A percentile compares a stretch with the other conserved stretches of the same genome.
These are phyloP conservation scores for Nicator chloris DNA, from an alignment of 2,113 vertebrate species.

Conservation along the genomic window DNA sequence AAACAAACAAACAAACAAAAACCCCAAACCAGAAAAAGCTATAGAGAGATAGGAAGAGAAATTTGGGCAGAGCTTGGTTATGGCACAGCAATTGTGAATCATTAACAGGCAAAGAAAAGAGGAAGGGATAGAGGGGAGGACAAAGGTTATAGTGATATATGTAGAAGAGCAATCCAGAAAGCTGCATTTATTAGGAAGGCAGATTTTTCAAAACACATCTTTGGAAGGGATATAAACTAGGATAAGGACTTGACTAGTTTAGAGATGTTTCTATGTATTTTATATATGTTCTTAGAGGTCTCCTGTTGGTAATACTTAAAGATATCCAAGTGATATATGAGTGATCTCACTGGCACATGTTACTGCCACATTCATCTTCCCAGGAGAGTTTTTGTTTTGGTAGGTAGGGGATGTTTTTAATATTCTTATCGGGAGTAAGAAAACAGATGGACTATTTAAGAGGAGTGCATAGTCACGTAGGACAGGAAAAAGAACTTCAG, in stretches of 20 bases:
- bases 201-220: neutral
- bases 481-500: constrained; percentile 42
- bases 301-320: neutral
- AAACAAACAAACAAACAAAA: neutral
- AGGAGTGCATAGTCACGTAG: constrained; percentile 1
- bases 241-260: neutral
- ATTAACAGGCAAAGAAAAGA: constrained; percentile 40
- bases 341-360: neutral
- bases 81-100: neutral
- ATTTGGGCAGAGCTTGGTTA: neutral
- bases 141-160: neutral
- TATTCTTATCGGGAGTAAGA: neutral
- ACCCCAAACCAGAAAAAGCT: neutral
- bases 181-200: neutral
- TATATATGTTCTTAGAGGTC: neutral
- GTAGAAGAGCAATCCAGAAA: neutral
- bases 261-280: neutral
- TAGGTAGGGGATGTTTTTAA: constrained; percentile 8
- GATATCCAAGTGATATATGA: neutral
- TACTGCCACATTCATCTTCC: neutral
- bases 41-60: neutral
- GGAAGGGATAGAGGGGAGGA: neutral
- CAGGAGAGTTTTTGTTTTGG: neutral
- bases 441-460: neutral
- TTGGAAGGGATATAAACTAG: neutral